Conservation (phyloP, 2,797 vertebrate species). For the Mycteria americana region DNA sequence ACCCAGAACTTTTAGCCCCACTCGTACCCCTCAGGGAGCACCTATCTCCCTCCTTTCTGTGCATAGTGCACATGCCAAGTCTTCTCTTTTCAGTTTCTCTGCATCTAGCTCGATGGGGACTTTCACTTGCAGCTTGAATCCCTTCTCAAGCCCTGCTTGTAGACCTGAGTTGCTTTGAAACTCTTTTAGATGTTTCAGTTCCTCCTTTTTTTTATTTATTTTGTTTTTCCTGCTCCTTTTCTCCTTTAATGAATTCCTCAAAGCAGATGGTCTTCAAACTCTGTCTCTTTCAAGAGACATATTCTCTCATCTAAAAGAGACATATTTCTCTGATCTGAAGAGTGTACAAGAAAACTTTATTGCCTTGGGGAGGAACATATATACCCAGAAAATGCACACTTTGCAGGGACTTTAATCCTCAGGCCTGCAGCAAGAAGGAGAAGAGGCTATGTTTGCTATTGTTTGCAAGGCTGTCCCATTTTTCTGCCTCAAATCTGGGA, state of each 20-base stretch:
- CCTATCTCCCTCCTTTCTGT: background rate
- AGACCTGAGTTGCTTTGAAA: background rate
- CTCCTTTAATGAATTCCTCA: slow-evolving; percentile 11
- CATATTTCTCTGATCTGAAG: background rate
- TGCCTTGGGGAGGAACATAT: background rate
- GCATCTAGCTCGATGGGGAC: background rate
- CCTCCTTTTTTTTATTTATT: background rate
- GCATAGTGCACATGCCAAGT: accelerated
- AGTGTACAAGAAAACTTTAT: background rate
- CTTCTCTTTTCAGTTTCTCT: background rate
- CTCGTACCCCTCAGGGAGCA: accelerated
- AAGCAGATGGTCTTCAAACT: background rate
- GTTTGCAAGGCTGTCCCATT: background rate
- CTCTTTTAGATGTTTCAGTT: background rate
- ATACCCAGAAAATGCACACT: background rate
- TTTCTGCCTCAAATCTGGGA: background rate
- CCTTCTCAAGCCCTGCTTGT: background rate
- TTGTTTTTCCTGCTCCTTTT: background rate
- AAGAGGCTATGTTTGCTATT: background rate
- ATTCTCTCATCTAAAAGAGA: background rate
- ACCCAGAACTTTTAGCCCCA: no score
- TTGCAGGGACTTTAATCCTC: background rate
- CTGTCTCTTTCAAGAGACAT: background rate
- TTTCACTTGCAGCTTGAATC: background rate
- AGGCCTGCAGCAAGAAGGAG: background rate